These are phyloP conservation scores for Polyergus mexicanus DNA, from an alignment of 1,140 invertebrate genomes.

Conservation along the genomic window DNA sequence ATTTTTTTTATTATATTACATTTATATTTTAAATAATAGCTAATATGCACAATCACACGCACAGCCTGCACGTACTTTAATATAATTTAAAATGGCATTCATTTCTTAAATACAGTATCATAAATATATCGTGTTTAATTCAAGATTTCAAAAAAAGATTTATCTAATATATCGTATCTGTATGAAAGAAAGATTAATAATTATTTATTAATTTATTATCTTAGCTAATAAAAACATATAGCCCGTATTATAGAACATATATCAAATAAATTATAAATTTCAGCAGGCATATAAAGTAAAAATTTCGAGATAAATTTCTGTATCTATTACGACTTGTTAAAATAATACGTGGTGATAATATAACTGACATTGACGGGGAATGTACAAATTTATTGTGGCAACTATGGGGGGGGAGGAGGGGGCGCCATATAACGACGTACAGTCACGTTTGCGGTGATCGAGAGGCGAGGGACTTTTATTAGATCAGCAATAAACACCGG, in stretches of 20 bases:
- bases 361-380: slow-evolving; percentile 21
- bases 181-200: neutral
- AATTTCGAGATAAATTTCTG: neutral
- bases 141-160: neutral
- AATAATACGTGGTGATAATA: slow-evolving; percentile 26
- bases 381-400: slow-evolving; percentile 51
- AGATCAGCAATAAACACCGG: slow-evolving; percentile 80
- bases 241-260: neutral
- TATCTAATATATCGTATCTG: neutral
- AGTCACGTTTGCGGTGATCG: slow-evolving; percentile 77
- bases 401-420: slow-evolving; percentile 15
- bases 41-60: neutral
- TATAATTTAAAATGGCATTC: neutral
- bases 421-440: slow-evolving; percentile 53
- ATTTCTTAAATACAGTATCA: neutral
- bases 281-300: slow-evolving; percentile 3
- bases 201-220: neutral
- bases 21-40: neutral
- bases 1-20: neutral
- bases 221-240: neutral
- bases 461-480: slow-evolving; percentile 82
- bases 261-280: neutral
- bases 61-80: neutral
- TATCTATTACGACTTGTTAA: slow-evolving; percentile 25
- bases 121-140: slow-evolving; percentile 2